phyloP scores from a whole-genome alignment of 2,797 vertebrate genomes.

The Rhadinocentrus ornatus region DNA sequence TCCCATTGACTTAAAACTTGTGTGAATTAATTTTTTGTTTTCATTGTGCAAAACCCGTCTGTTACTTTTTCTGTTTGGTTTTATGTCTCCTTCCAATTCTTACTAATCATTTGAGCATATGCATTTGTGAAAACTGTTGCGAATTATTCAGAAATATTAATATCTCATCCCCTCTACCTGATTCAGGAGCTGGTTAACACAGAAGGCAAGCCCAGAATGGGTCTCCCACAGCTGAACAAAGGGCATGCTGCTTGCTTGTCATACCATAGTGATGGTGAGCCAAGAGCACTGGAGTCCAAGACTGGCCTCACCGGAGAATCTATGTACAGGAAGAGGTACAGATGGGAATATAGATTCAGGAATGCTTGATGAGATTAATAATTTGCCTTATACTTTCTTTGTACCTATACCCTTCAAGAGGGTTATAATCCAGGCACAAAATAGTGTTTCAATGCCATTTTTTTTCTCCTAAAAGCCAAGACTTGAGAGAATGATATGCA shows the following conservation, averaged over 20 bases:
- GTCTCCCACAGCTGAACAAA: constrained; percentile 76
- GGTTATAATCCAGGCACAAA: too few species aligned
- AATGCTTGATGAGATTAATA: neutral
- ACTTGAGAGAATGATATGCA: too few species aligned
- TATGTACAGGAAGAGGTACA: constrained; percentile 81
- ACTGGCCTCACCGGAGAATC: constrained; percentile 78
- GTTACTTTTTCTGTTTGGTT: neutral
- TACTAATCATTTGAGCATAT: neutral
- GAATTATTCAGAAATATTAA: neutral
- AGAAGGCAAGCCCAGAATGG: constrained; percentile 82
- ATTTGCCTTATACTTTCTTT: neutral
- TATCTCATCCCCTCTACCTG: constrained; percentile 37
- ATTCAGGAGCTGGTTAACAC: constrained; percentile 85
- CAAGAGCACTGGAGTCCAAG: constrained; percentile 67
- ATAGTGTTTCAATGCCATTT: too few species aligned
- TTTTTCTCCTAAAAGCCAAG: too few species aligned
- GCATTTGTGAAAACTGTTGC: rapidly evolving
- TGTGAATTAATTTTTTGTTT: too few species aligned
- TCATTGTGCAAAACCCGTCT: neutral
- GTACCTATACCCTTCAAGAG: too few species aligned
- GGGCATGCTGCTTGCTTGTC: constrained; percentile 75
- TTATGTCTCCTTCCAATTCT: neutral
- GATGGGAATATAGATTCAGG: neutral
- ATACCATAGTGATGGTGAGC: constrained; percentile 74
- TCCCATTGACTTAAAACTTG: too few species aligned